Base-by-base conservation (phyloP, 2,113 vertebrate genomes). In the Nothocercus nigrocapillus region DNA sequence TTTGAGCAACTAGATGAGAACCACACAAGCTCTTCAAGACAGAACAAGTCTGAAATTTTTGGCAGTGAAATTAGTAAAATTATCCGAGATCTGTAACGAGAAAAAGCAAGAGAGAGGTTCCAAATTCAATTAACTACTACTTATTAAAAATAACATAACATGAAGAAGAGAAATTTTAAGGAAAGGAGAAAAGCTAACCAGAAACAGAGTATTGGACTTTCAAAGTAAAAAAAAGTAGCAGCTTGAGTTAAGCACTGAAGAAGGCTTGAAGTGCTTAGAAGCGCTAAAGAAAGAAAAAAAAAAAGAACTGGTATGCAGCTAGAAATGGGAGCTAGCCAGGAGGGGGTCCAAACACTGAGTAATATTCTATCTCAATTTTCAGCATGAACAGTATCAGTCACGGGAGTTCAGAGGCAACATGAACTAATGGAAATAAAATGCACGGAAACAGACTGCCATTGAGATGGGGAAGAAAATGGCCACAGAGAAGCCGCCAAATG, bases 361-460 rank as follows among this genome's bases (percentile, higher is more conserved):
- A 25, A 77, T 32, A 32, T 5, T 70, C 22, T 45, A 56, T 10
- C 30, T 44, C 28, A 12, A 4, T 32, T 75, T 70, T 72, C 42
- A n/a, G 1, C 1, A 8, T 21, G 45, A 91, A 9, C 40, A 69
- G 28, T 38, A 66, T 25, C 44, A 66, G 49, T 32, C 30, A 3
- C 0, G 0, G 45, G 17, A 54, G 25, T 8, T 40, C 66, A 40
- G 24, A 70, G 16, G 14, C 19, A 78, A 45, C 70, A 88, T 3
- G 22, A 69, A 8, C 9, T 3, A 63, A 58, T 19, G 30, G 4
- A 67, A 68, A 56, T 32, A 86, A 58, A 87, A 70, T 1, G 10
- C n/a, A n/a, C 0, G 10, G 1, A 16, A 5, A 9, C 21, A 53
- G 59, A 9, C 13, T 58, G 47, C 12, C 24, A 11, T 0, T 32